These are phyloP conservation scores for Enhydra lutris DNA, from an alignment of 2,113 vertebrate species.

Conservation along the genomic window DNA sequence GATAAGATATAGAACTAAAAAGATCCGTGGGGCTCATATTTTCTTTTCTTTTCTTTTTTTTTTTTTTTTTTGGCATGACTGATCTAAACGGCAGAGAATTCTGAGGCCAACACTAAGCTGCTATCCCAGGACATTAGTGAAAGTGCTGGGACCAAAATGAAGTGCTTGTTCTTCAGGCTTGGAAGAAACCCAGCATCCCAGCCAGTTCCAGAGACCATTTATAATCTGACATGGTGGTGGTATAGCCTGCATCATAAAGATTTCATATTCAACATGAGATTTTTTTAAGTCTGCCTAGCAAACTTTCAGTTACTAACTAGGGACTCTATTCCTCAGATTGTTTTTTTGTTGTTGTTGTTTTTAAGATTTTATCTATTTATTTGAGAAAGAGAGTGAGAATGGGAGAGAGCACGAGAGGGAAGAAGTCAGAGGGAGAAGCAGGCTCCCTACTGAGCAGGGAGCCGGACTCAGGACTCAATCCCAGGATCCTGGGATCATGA, in stretches of 20 bases:
- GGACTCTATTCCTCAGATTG: neutral
- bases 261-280: neutral
- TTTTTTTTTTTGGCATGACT: neutral
- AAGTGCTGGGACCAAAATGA: neutral
- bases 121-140: neutral
- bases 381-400: no score
- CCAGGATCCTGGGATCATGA: no score
- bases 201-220: neutral
- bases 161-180: neutral
- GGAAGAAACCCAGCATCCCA: neutral
- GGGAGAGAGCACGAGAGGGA: no score
- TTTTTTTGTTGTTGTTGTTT: no score
- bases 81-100: slow-evolving; percentile 15
- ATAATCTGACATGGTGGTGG: neutral
- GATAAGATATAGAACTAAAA: neutral
- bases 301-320: neutral
- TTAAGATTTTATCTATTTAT: no score
- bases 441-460: no score
- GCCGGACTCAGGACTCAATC: no score
- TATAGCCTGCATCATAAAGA: neutral
- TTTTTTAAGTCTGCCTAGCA: neutral
- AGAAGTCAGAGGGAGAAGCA: no score
- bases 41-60: neutral
- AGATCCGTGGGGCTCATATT: neutral
- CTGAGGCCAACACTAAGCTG: neutral